A percentile compares a stretch with the other conserved stretches of the same genome.
These are phyloP conservation scores for Gryon sp. DNA, from an alignment of 1,140 invertebrate genomes.

Conservation along the genomic window DNA sequence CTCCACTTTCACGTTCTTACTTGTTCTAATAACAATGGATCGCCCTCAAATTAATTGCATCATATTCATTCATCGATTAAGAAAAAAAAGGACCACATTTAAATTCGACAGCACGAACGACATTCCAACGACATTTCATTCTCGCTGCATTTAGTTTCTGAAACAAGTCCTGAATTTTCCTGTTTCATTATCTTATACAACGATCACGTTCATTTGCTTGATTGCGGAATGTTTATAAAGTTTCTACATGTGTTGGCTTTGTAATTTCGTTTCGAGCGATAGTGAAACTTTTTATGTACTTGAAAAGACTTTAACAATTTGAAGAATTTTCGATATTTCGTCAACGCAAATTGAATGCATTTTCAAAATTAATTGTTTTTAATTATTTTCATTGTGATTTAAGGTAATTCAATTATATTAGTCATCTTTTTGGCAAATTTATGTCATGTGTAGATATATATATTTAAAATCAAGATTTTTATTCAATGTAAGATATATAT, in stretches of 20 bases:
- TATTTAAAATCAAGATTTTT: too few species aligned
- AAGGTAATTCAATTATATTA: too few species aligned
- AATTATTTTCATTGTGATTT: too few species aligned
- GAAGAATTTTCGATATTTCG: too few species aligned
- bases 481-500: too few species aligned
- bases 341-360: too few species aligned
- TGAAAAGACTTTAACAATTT: conserved; percentile 1
- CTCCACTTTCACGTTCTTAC: conserved; percentile 75
- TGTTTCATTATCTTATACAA: conserved; percentile 16
- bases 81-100: conserved; percentile 49
- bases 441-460: too few species aligned
- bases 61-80: conserved; percentile 58
- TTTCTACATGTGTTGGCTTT: conserved; percentile 9
- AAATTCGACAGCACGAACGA: conserved; percentile 41
- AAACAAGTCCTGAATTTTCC: conserved; percentile 25
- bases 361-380: too few species aligned
- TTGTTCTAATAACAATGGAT: conserved; percentile 66
- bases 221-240: conserved; percentile 32
- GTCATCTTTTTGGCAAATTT: too few species aligned
- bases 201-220: conserved; percentile 32
- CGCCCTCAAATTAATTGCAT: conserved; percentile 53
- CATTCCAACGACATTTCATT: conserved; percentile 33
- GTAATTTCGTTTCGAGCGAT: conserved; percentile 6
- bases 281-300: neutral
- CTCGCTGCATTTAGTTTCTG: conserved; percentile 2